These are phyloP conservation scores for Priocnemis perturbator DNA, from an alignment of 2,888 invertebrate genomes.

Conservation along the genomic window DNA sequence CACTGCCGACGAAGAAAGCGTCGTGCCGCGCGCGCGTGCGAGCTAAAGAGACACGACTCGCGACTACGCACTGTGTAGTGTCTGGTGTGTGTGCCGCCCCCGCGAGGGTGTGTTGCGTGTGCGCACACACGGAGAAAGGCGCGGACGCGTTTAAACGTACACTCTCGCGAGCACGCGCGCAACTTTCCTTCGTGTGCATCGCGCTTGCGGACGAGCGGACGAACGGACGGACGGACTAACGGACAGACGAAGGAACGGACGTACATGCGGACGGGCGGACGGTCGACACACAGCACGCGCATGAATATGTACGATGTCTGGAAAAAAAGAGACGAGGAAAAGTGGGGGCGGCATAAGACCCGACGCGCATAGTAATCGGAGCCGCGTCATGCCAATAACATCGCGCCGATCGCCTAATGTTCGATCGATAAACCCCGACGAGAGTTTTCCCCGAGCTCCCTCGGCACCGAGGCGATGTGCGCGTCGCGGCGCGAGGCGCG, in stretches of 20 bases:
- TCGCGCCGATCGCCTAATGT: constrained; percentile 67
- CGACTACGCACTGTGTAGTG: background rate
- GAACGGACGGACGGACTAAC: constrained; percentile 27
- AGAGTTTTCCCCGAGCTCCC: constrained; percentile 41
- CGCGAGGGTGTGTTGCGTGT: background rate
- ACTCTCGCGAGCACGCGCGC: constrained; percentile 31
- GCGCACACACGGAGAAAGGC: constrained; percentile 5
- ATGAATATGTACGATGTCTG: constrained; percentile 73
- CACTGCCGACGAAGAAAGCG: constrained; percentile 20
- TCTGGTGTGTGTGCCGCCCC: too few species aligned
- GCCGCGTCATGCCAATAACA: constrained; percentile 71
- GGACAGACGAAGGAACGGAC: constrained; percentile 36
- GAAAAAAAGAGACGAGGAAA: constrained; percentile 56
- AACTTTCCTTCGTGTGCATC: constrained; percentile 20
- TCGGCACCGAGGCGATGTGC: constrained; percentile 2
- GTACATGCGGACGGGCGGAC: constrained; percentile 28
- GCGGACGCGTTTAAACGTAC: constrained; percentile 11
- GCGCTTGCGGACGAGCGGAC: constrained; percentile 30
- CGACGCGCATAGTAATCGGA: constrained; percentile 69
- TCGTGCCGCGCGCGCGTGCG: background rate
- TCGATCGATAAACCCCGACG: constrained; percentile 58
- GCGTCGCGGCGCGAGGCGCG: too few species aligned
- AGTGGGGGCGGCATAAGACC: constrained; percentile 52
- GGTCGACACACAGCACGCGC: constrained; percentile 66
- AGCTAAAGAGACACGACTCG: background rate